Percentiles rank a stretch among this genome's conserved stretches.
Evolutionary conservation across 2,888 invertebrate species (phyloP).

Genomic region (Drosophila glabriapex): DNA sequence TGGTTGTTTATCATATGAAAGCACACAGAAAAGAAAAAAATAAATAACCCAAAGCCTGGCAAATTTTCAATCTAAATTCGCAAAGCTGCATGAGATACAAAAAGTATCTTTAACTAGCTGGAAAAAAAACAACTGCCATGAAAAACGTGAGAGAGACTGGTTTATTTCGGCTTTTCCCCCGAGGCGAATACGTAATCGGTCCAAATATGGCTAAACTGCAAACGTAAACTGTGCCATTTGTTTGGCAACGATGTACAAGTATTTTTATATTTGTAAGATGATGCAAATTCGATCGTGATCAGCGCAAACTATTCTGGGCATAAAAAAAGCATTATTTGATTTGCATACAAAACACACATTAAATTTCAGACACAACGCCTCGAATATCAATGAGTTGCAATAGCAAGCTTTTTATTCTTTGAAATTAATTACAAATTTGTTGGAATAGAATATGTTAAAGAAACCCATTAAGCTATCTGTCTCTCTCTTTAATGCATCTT

Average conservation of each 20-base stretch:
- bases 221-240: conserved; percentile 53
- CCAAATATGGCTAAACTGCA: conserved; percentile 46
- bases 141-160: conserved; percentile 43
- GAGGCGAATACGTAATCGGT: conserved; percentile 20
- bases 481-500: conserved; percentile 2
- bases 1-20: conserved; percentile 50
- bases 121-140: conserved; percentile 36
- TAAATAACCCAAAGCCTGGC: conserved; percentile 7
- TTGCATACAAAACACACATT: conserved; percentile 71
- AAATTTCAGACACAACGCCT: conserved; percentile 32
- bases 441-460: neutral
- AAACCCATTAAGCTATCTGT: neutral
- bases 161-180: conserved; percentile 36
- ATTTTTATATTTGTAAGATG: conserved; percentile 3
- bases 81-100: conserved; percentile 23
- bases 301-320: conserved; percentile 57
- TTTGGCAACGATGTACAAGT: conserved; percentile 1
- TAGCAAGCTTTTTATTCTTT: conserved; percentile 9
- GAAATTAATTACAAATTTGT: conserved; percentile 58
- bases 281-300: conserved; percentile 66
- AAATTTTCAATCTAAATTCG: conserved; percentile 35
- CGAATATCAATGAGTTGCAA: conserved; percentile 62
- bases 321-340: conserved; percentile 45
- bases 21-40: conserved; percentile 10
- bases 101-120: conserved; percentile 27